Evolutionary conservation across 1,140 invertebrate species (phyloP).

Genomic region (Oscheius sp.): DNA sequence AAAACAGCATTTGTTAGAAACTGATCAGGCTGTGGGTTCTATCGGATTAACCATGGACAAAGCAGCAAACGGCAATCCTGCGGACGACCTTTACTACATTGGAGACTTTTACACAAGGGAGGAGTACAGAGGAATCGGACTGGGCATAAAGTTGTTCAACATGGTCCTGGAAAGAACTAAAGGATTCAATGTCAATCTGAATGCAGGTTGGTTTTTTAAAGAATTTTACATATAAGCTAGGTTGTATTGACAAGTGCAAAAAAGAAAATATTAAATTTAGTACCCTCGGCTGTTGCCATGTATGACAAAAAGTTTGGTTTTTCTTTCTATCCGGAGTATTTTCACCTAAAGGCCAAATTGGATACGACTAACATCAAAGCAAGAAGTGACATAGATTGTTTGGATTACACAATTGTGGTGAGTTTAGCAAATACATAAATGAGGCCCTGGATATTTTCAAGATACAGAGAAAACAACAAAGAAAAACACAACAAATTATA

Average conservation of each 20-base stretch:
- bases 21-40: neutral
- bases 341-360: neutral
- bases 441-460: no score
- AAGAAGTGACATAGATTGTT: neutral
- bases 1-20: neutral
- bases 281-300: neutral
- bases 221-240: no score
- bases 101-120: neutral
- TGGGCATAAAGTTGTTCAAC: neutral
- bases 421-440: neutral
- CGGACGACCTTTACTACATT: constrained; percentile 3
- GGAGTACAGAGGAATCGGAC: neutral
- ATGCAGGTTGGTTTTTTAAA: neutral
- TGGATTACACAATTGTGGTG: neutral
- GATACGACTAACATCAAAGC: neutral
- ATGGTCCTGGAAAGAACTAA: neutral
- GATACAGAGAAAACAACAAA: no score
- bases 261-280: neutral
- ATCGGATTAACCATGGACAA: neutral
- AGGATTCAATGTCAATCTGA: neutral
- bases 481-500: no score
- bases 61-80: neutral
- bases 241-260: no score
- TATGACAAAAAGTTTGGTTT: neutral
- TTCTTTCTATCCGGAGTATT: neutral